Conservation (phyloP, 1,140 invertebrate genomes). For the Drosophila gunungcola region DNA sequence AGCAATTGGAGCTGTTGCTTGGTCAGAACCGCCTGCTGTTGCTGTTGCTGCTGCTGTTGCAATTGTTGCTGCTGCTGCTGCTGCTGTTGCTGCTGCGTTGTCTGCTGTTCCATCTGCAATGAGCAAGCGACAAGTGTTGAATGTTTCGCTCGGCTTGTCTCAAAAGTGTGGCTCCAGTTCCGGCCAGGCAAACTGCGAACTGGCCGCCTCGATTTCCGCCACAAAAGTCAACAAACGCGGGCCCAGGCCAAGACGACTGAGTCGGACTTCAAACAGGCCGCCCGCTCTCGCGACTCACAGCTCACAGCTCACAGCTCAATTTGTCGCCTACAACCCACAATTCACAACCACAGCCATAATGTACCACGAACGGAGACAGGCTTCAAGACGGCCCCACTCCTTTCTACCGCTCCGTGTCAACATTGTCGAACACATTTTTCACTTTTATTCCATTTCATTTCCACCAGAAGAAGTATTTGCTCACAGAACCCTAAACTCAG, state of each 20-base stretch:
- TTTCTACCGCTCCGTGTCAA: slow-evolving; percentile 52
- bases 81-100: slow-evolving; percentile 69
- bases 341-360: slow-evolving; percentile 35
- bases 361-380: slow-evolving; percentile 43
- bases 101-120: slow-evolving; percentile 84
- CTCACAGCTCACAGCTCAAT: slow-evolving; percentile 66
- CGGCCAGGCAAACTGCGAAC: slow-evolving; percentile 70
- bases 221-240: slow-evolving; percentile 57
- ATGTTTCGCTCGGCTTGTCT: slow-evolving; percentile 54
- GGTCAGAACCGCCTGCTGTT: slow-evolving; percentile 61
- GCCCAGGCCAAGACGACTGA: slow-evolving; percentile 30
- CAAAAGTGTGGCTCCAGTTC: slow-evolving; percentile 79
- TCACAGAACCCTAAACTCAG: slow-evolving; percentile 47
- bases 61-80: slow-evolving; percentile 66
- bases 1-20: slow-evolving; percentile 73
- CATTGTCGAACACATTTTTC: slow-evolving; percentile 69
- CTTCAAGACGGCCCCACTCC: slow-evolving; percentile 12
- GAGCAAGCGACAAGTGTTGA: slow-evolving; percentile 70
- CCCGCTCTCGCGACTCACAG: slow-evolving; percentile 24
- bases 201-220: slow-evolving; percentile 73
- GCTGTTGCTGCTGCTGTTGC: slow-evolving; percentile 55
- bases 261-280: slow-evolving; percentile 37
- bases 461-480: slow-evolving; percentile 46
- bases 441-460: slow-evolving; percentile 67
- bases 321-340: slow-evolving; percentile 74